These are phyloP conservation scores for Mustela erminea DNA, from an alignment of 2,797 vertebrate species.

Conservation along the genomic window DNA sequence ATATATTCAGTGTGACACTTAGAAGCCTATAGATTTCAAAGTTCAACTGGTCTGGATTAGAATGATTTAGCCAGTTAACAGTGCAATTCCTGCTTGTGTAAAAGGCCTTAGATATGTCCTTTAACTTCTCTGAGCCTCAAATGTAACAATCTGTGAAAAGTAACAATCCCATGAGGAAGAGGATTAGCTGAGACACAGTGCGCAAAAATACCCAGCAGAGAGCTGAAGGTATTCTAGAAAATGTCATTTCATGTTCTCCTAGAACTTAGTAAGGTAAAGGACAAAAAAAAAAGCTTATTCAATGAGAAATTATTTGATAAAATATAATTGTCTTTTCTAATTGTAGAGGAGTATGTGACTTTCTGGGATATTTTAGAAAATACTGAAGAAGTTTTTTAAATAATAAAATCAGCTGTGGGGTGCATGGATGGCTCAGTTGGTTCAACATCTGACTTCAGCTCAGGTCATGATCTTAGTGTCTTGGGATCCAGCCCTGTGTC, in stretches of 20 bases:
- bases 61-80: neutral
- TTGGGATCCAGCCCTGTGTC: neutral
- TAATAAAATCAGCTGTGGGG: neutral
- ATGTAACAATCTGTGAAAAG: neutral
- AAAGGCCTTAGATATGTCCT: neutral
- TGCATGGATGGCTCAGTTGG: neutral
- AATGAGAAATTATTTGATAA: neutral
- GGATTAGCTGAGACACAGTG: neutral
- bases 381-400: neutral
- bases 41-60: neutral
- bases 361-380: neutral
- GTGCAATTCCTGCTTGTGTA: neutral
- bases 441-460: neutral
- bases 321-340: neutral
- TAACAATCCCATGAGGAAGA: neutral
- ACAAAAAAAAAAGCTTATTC: neutral
- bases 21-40: neutral
- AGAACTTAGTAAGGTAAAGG: neutral
- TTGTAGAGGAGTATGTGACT: neutral
- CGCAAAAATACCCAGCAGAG: neutral
- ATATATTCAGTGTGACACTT: neutral
- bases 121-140: neutral
- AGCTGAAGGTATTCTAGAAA: neutral
- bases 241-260: neutral
- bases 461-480: neutral